Percentiles rank a stretch among this genome's conserved stretches.
phyloP scores from a whole-genome alignment of 2,797 vertebrate genomes.

The Pelobates cultripes region DNA sequence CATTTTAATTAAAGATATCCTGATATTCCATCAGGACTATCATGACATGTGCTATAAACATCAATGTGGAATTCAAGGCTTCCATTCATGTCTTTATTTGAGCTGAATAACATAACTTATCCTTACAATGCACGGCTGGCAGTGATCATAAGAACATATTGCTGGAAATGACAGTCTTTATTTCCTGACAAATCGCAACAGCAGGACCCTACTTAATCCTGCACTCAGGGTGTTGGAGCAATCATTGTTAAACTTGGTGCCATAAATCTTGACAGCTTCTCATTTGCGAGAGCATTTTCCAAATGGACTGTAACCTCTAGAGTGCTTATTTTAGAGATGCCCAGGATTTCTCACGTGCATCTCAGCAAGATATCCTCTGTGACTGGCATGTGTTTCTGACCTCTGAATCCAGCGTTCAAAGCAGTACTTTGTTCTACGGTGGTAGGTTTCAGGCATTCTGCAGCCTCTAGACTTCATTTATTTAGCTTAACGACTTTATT shows the following conservation, averaged over 20 bases:
- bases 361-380: neutral
- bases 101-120: conserved; percentile 6
- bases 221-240: conserved; percentile 22
- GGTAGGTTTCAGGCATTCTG: neutral
- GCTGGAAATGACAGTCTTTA: conserved; percentile 11
- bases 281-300: conserved; percentile 15
- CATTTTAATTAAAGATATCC: neutral
- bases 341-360: conserved; percentile 1
- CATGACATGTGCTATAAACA: neutral
- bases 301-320: conserved; percentile 1
- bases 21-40: neutral
- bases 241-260: conserved; percentile 27
- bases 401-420: neutral
- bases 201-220: conserved; percentile 29
- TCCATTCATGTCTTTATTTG: neutral
- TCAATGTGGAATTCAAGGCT: neutral
- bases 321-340: conserved; percentile 4
- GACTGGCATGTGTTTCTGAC: conserved; percentile 13
- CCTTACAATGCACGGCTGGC: neutral
- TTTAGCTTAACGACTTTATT: neutral
- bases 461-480: neutral
- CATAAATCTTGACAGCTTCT: conserved; percentile 29
- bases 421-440: neutral
- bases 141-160: conserved; percentile 11
- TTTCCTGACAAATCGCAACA: conserved; percentile 24